Base-by-base conservation (phyloP, 2,113 vertebrate species). In the Calyptommatus sinebrachiatus region DNA sequence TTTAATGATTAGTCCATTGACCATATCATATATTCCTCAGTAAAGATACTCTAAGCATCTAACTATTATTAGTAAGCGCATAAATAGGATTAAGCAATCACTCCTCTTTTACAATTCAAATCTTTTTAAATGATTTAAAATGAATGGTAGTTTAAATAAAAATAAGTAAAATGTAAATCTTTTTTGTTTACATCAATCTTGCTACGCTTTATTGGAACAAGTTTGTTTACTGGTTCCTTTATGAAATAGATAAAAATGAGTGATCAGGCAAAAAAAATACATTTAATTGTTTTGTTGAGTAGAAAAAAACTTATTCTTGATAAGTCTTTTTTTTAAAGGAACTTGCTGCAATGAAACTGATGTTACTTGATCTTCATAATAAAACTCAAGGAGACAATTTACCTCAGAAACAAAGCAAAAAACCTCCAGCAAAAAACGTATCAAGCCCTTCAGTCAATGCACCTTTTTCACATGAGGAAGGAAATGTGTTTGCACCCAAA, bases 261-360 rank as follows among this genome's bases (percentile, higher is more conserved):
- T 86, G 84, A 71, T 68, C 24, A 46, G 76, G 62, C 21, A 78
- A 82, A 75, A 77, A 66, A 45, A 8, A n/a, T n/a, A n/a, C n/a
- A n/a, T n/a, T 41, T 2, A 41, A 41, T 41, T 41, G 35, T 41
- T 84, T 71, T 67, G 18, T 3, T 74, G 48, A 83, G 71, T 53
- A 69, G 41, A 81, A 85, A 80, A 61, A 62, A 21, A 8, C 8
- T 48, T 18, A 3, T 84, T 85, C 80, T 79, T 69, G 79, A 1
- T 84, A 82, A 68, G 88, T 87, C 87, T 68, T 68, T 92, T 75
- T 90, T 92, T 88, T 87, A 76, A 89, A 99, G 98, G 98, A 99
- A 91, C 88, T 99, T 78, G 96, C 97, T 7, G 92, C 95, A 85
- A 99, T 99, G 97, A 99, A 99, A 86, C 97, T 98, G 90, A 91